These are phyloP conservation scores for Galagoides demidoff DNA, from an alignment of 2,797 vertebrate species.

Conservation along the genomic window DNA sequence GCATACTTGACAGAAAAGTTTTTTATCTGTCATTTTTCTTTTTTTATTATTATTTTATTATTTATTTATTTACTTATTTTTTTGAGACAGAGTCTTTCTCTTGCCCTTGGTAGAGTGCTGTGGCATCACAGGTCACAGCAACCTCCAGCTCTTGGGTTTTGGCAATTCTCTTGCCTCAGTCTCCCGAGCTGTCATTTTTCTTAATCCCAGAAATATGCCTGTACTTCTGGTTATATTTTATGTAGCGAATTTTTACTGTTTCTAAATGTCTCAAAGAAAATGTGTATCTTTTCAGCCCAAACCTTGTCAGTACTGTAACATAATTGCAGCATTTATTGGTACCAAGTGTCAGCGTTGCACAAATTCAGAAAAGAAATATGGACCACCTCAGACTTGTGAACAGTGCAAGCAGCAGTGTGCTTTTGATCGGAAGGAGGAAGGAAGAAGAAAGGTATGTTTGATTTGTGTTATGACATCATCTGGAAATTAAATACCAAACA, in stretches of 20 bases:
- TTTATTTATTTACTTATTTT: no score
- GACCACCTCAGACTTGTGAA: constrained; percentile 97
- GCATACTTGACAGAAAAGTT: not conserved
- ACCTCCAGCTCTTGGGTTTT: no score
- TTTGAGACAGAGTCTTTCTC: no score
- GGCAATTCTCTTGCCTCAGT: no score
- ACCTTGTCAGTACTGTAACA: constrained; percentile 99
- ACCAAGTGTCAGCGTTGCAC: constrained; percentile 99
- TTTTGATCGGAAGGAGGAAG: constrained; percentile 98
- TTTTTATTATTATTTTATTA: not conserved
- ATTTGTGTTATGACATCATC: not conserved
- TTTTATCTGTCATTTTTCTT: constrained; percentile 25
- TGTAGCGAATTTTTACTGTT: not conserved
- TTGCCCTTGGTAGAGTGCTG: no score
- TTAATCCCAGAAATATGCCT: not conserved
- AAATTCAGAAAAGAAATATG: constrained; percentile 99
- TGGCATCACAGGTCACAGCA: no score
- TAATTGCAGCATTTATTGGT: constrained; percentile 99
- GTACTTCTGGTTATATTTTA: not conserved
- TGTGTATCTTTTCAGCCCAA: constrained; percentile 91
- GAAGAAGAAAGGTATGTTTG: constrained; percentile 94
- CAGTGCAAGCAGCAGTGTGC: constrained; percentile 99
- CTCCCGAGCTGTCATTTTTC: not conserved
- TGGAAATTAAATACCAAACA: constrained; percentile 13
- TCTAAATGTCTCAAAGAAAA: constrained; percentile 46